Base-by-base conservation (phyloP, 35 echinoderm and acorn worm genomes). In the Ophiothrix spiculata region DNA sequence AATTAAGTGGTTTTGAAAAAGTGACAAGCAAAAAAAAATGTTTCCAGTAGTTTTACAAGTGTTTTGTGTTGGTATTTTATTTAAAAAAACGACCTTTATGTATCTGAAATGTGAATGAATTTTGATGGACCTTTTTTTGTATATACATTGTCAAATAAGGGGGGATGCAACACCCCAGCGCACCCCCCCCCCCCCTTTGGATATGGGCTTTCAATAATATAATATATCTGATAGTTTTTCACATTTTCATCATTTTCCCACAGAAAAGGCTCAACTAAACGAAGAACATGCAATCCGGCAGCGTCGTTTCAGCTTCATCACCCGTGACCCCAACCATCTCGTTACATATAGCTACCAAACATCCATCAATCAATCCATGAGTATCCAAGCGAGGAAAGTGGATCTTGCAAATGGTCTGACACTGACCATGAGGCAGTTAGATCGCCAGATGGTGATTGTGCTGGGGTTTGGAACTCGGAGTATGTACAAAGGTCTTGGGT, bases 321-420 rank as follows among this genome's bases (percentile, higher is more conserved):
- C 94, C 6, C 40, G 94, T 21, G 87, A 97, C 38, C 91, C 94
- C 21, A 87, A 92, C 6, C 83, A 88, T 16, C 74, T 83, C 10
- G n/a, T 90, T 19, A 40, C 80, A 4, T 97, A 90, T 40, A 97
- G 83, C 79, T 97, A 97, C 80, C 91, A 84, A 4, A 97, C 80
- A 74, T 75, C 77, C 29, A 88, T 83, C 31, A 90, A 91, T 32
- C 56, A 82, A 39, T 87, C 77, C 36, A 41, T 88, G 4, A 86
- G 82, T 35, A 90, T 90, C n/a, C 73, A 77, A 33, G 38, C 64
- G 19, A 93, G 89, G 38, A 87, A 97, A 32, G 74, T 97, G 14
- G 60, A 69, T 28, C 60, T 69, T 2, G 8, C 60, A 32, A 80
- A 78, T 1, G 39, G 87, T 6, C 82, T 40, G 11, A 79, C 87